phyloP scores from a whole-genome alignment of 2,797 vertebrate species.

The Chiroxiphia lanceolata region DNA sequence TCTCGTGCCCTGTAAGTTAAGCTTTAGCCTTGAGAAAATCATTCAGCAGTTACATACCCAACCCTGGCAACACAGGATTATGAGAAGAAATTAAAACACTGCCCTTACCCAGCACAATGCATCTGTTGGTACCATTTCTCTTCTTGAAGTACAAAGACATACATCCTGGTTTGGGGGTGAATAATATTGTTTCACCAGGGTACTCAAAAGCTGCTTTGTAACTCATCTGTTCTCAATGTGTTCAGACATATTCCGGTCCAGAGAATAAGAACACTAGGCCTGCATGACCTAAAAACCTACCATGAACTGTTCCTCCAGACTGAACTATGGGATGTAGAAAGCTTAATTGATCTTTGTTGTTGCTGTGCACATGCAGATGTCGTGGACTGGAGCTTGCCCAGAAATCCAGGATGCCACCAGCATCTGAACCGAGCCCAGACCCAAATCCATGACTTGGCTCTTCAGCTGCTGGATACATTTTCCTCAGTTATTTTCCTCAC shows the following conservation, averaged over 20 bases:
- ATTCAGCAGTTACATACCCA: not conserved
- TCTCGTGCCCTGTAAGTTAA: not conserved
- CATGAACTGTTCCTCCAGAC: not conserved
- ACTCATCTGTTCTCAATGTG: not conserved
- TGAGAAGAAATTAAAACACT: not conserved
- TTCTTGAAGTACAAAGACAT: not conserved
- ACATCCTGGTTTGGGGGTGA: not conserved
- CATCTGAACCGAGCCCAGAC: accelerated
- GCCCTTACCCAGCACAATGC: not conserved
- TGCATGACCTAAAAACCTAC: not conserved
- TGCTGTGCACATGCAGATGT: not conserved
- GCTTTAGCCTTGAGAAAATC: not conserved
- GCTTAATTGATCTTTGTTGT: not conserved
- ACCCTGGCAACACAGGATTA: not conserved
- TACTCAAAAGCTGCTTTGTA: not conserved
- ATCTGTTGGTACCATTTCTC: not conserved
- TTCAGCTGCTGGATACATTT: not conserved
- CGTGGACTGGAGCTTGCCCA: not conserved
- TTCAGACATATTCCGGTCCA: not conserved
- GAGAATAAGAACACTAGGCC: not conserved
- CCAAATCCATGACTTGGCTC: not conserved
- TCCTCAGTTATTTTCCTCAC: not conserved
- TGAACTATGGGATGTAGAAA: not conserved
- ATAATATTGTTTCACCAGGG: not conserved
- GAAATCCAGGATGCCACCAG: not conserved